phyloP scores from a whole-genome alignment of 2,888 invertebrate species.

The Megalurothrips usitatus region DNA sequence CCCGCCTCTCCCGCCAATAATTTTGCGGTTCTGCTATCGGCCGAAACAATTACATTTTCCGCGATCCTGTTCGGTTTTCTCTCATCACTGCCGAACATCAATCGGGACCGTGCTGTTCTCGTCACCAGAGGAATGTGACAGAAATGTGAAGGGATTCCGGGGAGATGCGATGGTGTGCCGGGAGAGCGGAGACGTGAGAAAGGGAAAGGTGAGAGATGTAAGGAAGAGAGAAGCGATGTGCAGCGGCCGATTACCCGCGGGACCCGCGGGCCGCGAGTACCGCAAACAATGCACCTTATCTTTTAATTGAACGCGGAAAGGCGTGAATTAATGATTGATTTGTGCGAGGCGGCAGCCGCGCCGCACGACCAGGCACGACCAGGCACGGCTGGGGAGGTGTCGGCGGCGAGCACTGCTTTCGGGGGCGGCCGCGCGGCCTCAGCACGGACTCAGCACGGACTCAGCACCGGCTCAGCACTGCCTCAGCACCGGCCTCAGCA shows the following conservation, averaged over 20 bases:
- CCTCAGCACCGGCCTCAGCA: background rate
- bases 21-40: no score
- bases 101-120: no score
- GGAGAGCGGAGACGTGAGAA: background rate
- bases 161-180: no score
- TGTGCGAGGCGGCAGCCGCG: background rate
- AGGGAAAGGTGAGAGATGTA: background rate
- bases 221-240: background rate
- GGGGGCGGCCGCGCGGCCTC: no score
- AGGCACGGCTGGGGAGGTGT: background rate
- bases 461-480: background rate
- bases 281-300: background rate
- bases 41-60: no score
- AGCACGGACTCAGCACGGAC: no score
- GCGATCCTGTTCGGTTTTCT: no score
- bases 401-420: no score
- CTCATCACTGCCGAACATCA: no score
- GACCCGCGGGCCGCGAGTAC: background rate
- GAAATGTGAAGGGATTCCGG: no score
- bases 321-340: slow-evolving; percentile 6
- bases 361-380: background rate
- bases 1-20: no score
- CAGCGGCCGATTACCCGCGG: background rate
- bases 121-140: no score
- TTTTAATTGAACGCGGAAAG: slow-evolving; percentile 6